A percentile compares a stretch with the other conserved stretches of the same genome.
These are phyloP conservation scores for Mycetomoellerius zeteki DNA, from an alignment of 1,140 invertebrate species.

Conservation along the genomic window DNA sequence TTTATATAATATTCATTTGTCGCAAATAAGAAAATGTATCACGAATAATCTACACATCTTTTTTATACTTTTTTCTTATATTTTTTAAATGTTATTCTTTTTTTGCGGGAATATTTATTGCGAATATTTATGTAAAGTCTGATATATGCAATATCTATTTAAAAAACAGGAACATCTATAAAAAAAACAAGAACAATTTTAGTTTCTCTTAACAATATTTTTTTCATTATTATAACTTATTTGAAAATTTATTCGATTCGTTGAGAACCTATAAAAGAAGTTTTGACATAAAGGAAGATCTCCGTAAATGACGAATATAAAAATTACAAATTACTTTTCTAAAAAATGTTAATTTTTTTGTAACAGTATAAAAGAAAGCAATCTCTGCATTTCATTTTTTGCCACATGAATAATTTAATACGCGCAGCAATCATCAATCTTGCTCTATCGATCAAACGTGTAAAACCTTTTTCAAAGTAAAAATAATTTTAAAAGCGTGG, in stretches of 20 bases:
- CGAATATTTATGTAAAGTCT: background rate
- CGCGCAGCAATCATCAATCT: background rate
- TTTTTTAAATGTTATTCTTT: background rate
- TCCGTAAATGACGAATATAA: background rate
- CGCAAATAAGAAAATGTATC: background rate
- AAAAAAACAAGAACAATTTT: background rate
- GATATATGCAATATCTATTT: background rate
- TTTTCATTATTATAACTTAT: background rate
- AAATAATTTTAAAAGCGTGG: background rate
- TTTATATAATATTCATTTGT: background rate
- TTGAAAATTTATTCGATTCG: background rate
- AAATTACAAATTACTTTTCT: background rate
- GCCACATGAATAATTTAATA: constrained; percentile 2
- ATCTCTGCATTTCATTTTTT: background rate
- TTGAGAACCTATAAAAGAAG: background rate
- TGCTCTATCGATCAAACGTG: background rate
- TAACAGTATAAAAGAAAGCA: background rate
- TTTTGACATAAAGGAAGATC: background rate
- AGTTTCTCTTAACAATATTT: background rate
- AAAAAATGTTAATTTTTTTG: background rate
- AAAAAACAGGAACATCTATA: background rate
- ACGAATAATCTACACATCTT: background rate
- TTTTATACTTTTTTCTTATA: constrained; percentile 6
- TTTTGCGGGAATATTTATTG: background rate
- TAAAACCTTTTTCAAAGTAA: background rate